Evolutionary conservation across 2,888 invertebrate species (phyloP), one percentile per base, ranked within the genome.

Genomic region (Drosophila cognata): DNA sequence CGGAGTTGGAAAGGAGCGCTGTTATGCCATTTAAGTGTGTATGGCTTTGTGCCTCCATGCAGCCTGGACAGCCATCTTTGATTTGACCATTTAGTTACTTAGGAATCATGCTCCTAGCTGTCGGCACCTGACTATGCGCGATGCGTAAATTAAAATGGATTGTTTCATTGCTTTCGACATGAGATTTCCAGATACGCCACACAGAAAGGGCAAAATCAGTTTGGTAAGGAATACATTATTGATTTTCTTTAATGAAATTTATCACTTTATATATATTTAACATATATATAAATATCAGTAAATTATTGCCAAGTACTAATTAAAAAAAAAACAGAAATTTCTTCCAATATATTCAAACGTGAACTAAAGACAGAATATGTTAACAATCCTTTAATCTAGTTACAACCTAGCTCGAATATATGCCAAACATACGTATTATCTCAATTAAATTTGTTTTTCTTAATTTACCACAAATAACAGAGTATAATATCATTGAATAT

Each of bases 131-230:
- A 64, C 61, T 64, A 18, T 55, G 38, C 18, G 38, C 66, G 21
- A 43, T 58, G 68, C 29, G 0, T 16, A 66, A 61, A 79, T 79
- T 72, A 64, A 66, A 61, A 67, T 60, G 33, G 33, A 33, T 33
- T 33, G 33, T 33, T 33, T 29, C 11, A 46, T 5, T 43, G 31
- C 38, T 56, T 25, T 56, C 11, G 21, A 36, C 53, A 33, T 46
- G 1, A 46, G 36, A 56, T 50, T 43, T 46, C 2, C 8, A 13
- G 25, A 59, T 46, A 60, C 60, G 33, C 65, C 71, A n/a, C 21
- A 1, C 29, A n/a, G 21, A 53, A 35, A 13, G 16, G 4, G 1
- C 4, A 10, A n/a, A 13, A 18, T 2, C 4, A 18, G 16, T 31
- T 35, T 58, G 21, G 25, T 25, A 4, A 8, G 8, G 25, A 8